Percentiles rank a stretch among this genome's conserved stretches.
Conservation (phyloP, 2,797 vertebrate genomes). For the Sebastes wilsoni region DNA sequence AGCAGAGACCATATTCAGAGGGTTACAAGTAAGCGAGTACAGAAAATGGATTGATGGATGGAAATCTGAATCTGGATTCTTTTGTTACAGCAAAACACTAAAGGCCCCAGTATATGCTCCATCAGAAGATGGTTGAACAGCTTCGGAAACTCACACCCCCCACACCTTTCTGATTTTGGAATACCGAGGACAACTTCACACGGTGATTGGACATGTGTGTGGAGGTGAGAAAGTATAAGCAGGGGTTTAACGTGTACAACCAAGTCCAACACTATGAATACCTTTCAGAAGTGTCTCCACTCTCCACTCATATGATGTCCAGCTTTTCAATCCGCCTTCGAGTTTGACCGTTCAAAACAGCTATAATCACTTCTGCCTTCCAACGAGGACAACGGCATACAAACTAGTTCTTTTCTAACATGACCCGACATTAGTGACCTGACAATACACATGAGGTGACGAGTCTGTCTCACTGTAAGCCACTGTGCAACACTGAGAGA, state of each 20-base stretch:
- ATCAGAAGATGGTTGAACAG: not conserved
- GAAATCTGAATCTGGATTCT: slow-evolving; percentile 1
- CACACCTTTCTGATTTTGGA: not conserved
- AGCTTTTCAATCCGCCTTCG: not conserved
- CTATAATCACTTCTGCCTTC: not conserved
- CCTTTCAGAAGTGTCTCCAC: not conserved
- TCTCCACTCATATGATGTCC: not conserved
- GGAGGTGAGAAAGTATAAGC: not conserved
- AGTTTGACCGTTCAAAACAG: not conserved
- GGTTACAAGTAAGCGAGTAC: not conserved
- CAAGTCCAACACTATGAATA: not conserved
- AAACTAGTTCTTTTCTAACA: not conserved
- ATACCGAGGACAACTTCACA: not conserved
- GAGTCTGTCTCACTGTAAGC: not conserved
- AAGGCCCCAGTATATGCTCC: not conserved
- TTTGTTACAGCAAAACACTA: not conserved
- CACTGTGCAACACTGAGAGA: not conserved
- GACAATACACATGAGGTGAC: not conserved
- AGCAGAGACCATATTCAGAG: not conserved
- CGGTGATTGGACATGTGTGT: not conserved
- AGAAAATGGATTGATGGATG: slow-evolving; percentile 20
- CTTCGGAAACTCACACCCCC: not conserved
- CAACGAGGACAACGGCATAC: not conserved
- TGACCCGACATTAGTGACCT: not conserved
- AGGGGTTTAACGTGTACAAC: not conserved